These are phyloP conservation scores for Carduelis carduelis DNA, from an alignment of 2,797 vertebrate species.

Conservation along the genomic window DNA sequence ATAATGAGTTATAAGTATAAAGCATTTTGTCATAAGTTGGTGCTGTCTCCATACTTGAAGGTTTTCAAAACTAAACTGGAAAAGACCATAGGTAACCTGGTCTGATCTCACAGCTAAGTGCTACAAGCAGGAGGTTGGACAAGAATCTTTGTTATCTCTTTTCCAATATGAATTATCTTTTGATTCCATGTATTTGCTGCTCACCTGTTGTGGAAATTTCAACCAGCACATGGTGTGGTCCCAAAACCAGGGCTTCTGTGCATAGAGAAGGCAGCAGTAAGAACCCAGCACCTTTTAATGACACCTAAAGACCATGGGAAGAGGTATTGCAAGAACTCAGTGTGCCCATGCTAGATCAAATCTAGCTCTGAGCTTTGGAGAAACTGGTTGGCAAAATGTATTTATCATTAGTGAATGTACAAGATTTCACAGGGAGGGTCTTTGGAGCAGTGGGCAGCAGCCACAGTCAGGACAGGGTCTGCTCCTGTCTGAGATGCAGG, in stretches of 20 bases:
- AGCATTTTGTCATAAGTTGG: not conserved
- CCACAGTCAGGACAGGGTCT: not conserved
- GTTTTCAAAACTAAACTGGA: not conserved
- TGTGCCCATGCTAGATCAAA: not conserved
- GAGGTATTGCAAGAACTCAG: not conserved
- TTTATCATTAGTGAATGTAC: not conserved
- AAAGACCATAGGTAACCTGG: not conserved
- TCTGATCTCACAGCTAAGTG: not conserved
- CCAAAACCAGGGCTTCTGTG: conserved; percentile 85
- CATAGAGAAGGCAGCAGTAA: not conserved
- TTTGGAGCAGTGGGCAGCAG: not conserved
- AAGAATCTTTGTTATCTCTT: not conserved
- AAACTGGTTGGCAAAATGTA: not conserved
- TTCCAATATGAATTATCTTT: not conserved
- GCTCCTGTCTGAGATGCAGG: not conserved
- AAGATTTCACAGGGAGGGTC: not conserved
- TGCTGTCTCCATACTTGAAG: not conserved
- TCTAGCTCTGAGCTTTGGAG: not conserved
- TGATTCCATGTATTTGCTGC: not conserved
- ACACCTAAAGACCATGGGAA: fast-evolving
- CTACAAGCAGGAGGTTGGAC: not conserved
- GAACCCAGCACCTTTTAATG: not conserved
- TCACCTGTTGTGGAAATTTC: conserved; percentile 74
- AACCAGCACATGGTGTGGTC: conserved; percentile 80
- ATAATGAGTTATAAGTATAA: not conserved